phyloP scores from a whole-genome alignment of 1,140 invertebrate genomes.

The Drosophila kepulauana region DNA sequence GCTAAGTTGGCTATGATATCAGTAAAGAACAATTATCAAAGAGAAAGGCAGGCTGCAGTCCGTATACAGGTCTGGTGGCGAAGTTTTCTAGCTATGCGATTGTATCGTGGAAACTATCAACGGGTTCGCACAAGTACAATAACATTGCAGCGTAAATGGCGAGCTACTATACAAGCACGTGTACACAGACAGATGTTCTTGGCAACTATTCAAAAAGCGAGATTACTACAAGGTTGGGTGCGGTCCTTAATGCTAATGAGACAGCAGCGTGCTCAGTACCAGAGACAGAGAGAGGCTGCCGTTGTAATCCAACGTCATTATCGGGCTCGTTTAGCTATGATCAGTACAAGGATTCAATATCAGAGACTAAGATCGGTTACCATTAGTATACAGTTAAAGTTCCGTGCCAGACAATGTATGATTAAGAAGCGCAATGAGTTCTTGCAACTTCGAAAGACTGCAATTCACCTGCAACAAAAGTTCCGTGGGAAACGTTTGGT shows the following conservation, averaged over 20 bases:
- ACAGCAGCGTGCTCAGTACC: slow-evolving; percentile 71
- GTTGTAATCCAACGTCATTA: slow-evolving; percentile 86
- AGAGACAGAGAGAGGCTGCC: slow-evolving; percentile 76
- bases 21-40: slow-evolving; percentile 34
- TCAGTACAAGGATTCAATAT: slow-evolving; percentile 74
- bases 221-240: slow-evolving; percentile 83
- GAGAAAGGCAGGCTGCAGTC: slow-evolving; percentile 36
- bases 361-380: slow-evolving; percentile 60
- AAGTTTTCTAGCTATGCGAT: slow-evolving; percentile 53
- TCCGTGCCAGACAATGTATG: slow-evolving; percentile 82
- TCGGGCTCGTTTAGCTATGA: slow-evolving; percentile 78
- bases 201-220: slow-evolving; percentile 53
- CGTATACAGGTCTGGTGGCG: slow-evolving; percentile 78
- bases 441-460: slow-evolving; percentile 61
- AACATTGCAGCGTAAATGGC: slow-evolving; percentile 76
- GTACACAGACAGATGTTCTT: slow-evolving; percentile 72
- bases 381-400: slow-evolving; percentile 82
- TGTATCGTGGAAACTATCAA: slow-evolving; percentile 59
- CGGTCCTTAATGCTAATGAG: slow-evolving; percentile 64
- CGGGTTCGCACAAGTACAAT: slow-evolving; percentile 54
- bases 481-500: slow-evolving; percentile 85
- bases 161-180: slow-evolving; percentile 54
- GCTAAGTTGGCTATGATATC: slow-evolving; percentile 57
- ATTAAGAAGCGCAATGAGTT: slow-evolving; percentile 73
- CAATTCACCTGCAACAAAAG: slow-evolving; percentile 85